Evolutionary conservation across 2,888 invertebrate species (phyloP).

Genomic region (Diaphora mendica): DNA sequence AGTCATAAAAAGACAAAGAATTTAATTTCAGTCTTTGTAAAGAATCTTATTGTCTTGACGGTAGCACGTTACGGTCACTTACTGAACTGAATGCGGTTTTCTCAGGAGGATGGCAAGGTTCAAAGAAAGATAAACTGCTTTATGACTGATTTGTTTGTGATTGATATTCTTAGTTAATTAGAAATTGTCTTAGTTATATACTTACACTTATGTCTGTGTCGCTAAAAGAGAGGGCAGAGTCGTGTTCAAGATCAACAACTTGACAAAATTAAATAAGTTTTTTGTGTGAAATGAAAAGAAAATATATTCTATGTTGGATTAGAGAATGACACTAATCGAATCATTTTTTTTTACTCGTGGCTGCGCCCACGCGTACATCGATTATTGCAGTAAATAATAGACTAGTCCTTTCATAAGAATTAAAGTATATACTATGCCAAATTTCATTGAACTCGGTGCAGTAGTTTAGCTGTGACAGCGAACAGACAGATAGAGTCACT

Average conservation of each 20-base stretch:
- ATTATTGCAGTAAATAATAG: too few species aligned
- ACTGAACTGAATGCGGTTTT: conserved; percentile 44
- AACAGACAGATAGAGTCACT: too few species aligned
- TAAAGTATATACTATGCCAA: too few species aligned
- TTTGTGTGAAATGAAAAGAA: too few species aligned
- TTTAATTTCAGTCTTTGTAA: conserved; percentile 50
- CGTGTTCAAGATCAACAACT: neutral
- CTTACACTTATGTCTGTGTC: neutral
- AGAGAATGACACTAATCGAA: too few species aligned
- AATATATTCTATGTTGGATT: too few species aligned
- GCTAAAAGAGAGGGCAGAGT: neutral
- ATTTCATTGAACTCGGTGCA: too few species aligned
- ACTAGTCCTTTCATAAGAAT: too few species aligned
- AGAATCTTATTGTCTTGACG: conserved; percentile 51
- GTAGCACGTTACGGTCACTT: conserved; percentile 47
- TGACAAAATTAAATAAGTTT: neutral
- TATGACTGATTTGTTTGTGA: conserved; percentile 39
- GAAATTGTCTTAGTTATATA: neutral
- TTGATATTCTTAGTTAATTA: neutral
- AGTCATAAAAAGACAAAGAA: conserved; percentile 45
- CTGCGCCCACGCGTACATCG: too few species aligned
- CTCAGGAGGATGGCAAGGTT: conserved; percentile 35
- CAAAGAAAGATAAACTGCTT: conserved; percentile 42
- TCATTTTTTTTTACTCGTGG: too few species aligned
- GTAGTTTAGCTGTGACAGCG: too few species aligned